Base-by-base conservation (phyloP, 1,140 invertebrate genomes). In the Pachypeltis micranthus region DNA sequence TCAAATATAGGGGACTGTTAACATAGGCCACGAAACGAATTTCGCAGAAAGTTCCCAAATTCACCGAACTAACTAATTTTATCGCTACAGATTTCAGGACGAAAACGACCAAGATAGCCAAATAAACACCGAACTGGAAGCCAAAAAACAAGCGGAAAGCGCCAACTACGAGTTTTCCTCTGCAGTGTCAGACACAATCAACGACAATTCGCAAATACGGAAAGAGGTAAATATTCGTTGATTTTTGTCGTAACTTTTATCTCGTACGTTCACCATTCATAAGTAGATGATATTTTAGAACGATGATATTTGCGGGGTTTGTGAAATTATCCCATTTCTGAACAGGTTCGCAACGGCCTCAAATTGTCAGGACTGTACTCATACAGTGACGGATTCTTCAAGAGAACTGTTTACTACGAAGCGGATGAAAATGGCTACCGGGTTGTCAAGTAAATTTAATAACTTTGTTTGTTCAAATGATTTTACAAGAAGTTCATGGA, bases 351-450 rank as follows among this genome's bases (percentile, higher is more conserved):
- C 28, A 75, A 81, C 21, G 75, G 76, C 3, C 71, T 77, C n/a
- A 75, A 74, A 27, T 73, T 78, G 0, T 72, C 65, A 16, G 81
- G 81, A 3, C 71, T 71, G 44, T 83, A 83, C 67, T 76, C 76
- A 23, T 83, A 82, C 70, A 75, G 73, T 60, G 81, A 83, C 71
- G 81, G 81, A 1, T 81, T 70, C 65, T 76, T 77, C 63, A 70
- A 70, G 61, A 73, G 79, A n/a, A 80, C 72, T 4, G 76, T 81
- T 0, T 70, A 78, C 57, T 82, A 82, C 67, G 75, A 74, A 57
- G 80, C 80, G 68, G 81, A 82, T 69, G 75, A 81, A 68, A 75
- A 79, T 62, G 81, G 81, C 62, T 82, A 81, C 71, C 70, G 80
- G 67, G 76, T 82, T 23, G 66, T 77, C 2, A 76, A 70, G 78